phyloP scores from a whole-genome alignment of 2,113 vertebrate species.

The Alouatta palliata region DNA sequence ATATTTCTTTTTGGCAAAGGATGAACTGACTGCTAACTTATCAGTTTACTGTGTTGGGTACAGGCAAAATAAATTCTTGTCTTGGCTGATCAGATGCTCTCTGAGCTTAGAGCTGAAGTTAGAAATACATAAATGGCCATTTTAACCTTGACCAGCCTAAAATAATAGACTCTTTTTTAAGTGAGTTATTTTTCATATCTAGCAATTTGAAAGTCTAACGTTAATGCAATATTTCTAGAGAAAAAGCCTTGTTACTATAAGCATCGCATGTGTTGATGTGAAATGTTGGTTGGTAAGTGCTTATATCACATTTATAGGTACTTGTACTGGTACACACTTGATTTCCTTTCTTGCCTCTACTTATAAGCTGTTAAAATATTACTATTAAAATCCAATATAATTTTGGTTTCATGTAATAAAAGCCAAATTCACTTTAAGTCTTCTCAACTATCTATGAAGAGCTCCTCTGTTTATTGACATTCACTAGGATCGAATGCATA shows the following conservation, averaged over 20 bases:
- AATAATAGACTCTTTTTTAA: conserved; percentile 31
- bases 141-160: conserved; percentile 55
- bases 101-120: conserved; percentile 45
- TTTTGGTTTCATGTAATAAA: conserved; percentile 29
- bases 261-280: background rate
- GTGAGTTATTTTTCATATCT: conserved; percentile 54
- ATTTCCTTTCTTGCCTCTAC: background rate
- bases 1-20: conserved; percentile 35
- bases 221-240: conserved; percentile 45
- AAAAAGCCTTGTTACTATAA: conserved; percentile 55
- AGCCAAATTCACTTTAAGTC: background rate
- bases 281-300: conserved; percentile 5
- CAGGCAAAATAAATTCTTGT: conserved; percentile 39
- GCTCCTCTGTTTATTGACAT: conserved; percentile 16
- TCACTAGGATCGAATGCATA: background rate
- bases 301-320: conserved; percentile 25
- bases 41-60: background rate
- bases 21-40: conserved; percentile 40
- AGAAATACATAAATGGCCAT: conserved; percentile 50
- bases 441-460: conserved; percentile 15
- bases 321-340: background rate
- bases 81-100: conserved; percentile 5
- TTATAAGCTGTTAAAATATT: conserved; percentile 30
- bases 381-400: background rate
- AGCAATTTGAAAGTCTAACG: conserved; percentile 1